Evolutionary conservation across 2,888 invertebrate genomes (phyloP), one percentile per base, ranked within the genome.

Genomic region (Apeira syringaria): DNA sequence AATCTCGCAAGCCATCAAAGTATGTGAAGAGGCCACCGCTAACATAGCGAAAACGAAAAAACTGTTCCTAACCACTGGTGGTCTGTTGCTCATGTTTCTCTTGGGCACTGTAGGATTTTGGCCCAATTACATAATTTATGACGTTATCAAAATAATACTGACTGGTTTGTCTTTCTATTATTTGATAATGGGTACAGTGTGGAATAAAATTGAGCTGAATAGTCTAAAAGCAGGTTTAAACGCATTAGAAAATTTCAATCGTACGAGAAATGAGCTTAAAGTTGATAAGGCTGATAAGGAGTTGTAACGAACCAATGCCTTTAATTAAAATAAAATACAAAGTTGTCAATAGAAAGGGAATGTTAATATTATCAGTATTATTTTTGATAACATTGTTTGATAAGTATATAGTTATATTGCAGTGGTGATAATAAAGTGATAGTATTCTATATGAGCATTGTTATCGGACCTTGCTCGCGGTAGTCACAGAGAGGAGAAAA

Each of bases 181-280:
- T 50, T 53, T 95, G 9, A 91, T 95, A 53, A 96, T 96, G 96
- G 95, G 94, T 18, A 92, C 94, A 0, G 69, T 97, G 50, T 97
- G 97, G 96, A 95, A 96, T 72, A 91, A 91, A 54, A 94, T 96
- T 52, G 97, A 97, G 75, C 90, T 91, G 56, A 95, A 97, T 77
- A 95, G 94, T 26, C 87, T 96, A 8, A 90, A 94, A 59, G 94
- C 96, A n/a, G 94, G 94, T 4, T 91, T 94, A 64, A 89, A 92
- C 38, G 93, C 93, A 1, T 93, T 97, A 90, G 92, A 94, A 64
- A 91, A 94, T 59, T 83, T 80, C 36, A 74, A 59, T 33, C 72
- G 52, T 40, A 70, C 68, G 1, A 72, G 69, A 44, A 59, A 44
- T 20, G 58, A 70, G 11, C 32, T 56, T 18, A 59, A 57, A 42